Percentiles rank a stretch among this genome's conserved stretches.
phyloP scores from a whole-genome alignment of 2,113 vertebrate genomes.

The Indri indri region DNA sequence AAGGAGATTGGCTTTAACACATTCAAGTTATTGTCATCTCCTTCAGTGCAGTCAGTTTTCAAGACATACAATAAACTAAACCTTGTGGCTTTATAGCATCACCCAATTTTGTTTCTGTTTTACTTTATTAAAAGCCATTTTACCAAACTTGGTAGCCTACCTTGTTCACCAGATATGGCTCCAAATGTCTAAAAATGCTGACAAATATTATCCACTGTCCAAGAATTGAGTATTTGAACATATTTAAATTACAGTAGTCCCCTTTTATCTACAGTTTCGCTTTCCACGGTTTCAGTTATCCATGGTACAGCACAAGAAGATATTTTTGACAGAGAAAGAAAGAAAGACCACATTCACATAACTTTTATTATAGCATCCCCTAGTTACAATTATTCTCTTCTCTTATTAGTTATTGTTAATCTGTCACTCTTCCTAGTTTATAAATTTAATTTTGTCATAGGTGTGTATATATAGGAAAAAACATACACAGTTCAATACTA shows the following conservation, averaged over 20 bases:
- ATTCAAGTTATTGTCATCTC: neutral
- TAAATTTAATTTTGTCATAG: neutral
- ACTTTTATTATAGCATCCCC: too few relatives aligned
- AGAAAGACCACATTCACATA: too few relatives aligned
- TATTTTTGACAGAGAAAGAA: neutral
- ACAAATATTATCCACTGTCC: neutral
- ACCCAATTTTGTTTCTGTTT: neutral
- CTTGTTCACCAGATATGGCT: neutral
- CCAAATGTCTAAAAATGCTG: neutral
- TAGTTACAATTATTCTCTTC: neutral
- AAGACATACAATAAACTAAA: neutral
- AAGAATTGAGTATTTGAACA: neutral
- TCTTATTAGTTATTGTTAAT: neutral
- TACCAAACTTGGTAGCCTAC: neutral
- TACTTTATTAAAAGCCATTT: neutral
- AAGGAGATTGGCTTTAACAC: neutral
- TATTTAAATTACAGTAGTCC: neutral
- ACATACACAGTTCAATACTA: neutral
- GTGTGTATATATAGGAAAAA: neutral
- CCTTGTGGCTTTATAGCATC: neutral
- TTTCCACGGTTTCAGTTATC: neutral
- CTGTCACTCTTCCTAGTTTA: neutral
- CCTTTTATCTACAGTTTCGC: neutral
- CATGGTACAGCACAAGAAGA: neutral
- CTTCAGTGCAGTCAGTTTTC: neutral